These are phyloP conservation scores for Quadroppia sp. DNA, from an alignment of 2,888 invertebrate genomes.

Conservation along the genomic window DNA sequence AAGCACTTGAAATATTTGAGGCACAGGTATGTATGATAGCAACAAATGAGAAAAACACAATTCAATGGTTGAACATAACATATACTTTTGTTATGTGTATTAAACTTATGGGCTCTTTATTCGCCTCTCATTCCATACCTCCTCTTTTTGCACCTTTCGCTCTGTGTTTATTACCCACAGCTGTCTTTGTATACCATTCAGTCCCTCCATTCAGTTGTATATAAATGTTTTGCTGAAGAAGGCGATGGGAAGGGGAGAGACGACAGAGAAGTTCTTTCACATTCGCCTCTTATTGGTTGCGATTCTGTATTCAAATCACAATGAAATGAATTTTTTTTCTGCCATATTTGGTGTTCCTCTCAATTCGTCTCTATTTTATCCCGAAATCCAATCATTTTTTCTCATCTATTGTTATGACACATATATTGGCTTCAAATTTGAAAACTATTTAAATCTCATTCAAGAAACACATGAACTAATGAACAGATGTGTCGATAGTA, in stretches of 20 bases:
- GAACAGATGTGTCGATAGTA: slow-evolving; percentile 35
- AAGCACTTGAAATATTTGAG: slow-evolving; percentile 18
- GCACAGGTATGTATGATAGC: slow-evolving; percentile 22
- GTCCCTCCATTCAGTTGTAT: neutral
- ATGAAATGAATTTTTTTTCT: slow-evolving; percentile 34
- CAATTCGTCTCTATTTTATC: neutral
- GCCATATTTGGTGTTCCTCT: slow-evolving; percentile 31
- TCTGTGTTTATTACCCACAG: slow-evolving; percentile 20
- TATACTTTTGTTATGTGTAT: slow-evolving; percentile 2
- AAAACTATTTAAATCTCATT: slow-evolving; percentile 1
- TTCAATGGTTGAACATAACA: slow-evolving; percentile 7
- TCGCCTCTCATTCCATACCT: neutral
- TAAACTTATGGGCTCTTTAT: slow-evolving; percentile 14
- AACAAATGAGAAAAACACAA: slow-evolving; percentile 27
- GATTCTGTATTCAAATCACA: slow-evolving; percentile 30
- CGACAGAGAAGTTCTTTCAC: neutral
- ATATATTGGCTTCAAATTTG: neutral
- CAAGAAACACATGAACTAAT: slow-evolving; percentile 27
- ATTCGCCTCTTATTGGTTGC: slow-evolving; percentile 28
- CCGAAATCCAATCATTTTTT: neutral
- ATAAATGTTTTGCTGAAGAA: neutral
- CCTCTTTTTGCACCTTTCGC: slow-evolving; percentile 32
- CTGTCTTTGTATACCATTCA: slow-evolving; percentile 15
- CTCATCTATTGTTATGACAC: slow-evolving; percentile 16
- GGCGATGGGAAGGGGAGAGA: slow-evolving; percentile 1